A percentile compares a stretch with the other conserved stretches of the same genome.
Evolutionary conservation across 1,140 invertebrate genomes (phyloP).

Genomic region (Drosophila tsacasi): DNA sequence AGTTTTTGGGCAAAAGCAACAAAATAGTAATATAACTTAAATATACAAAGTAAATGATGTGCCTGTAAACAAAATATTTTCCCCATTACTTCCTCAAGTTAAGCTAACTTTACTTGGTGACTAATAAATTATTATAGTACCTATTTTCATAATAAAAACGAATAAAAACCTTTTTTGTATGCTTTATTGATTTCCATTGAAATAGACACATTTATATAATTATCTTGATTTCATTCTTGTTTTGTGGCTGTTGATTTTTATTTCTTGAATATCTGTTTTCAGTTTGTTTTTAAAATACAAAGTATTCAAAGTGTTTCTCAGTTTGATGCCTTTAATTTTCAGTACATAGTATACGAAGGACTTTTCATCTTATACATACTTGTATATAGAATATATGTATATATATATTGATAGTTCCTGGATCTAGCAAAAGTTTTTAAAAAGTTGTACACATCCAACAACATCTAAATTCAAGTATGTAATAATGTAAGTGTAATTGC

Average conservation of each 20-base stretch:
- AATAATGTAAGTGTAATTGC: slow-evolving; percentile 69
- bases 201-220: slow-evolving; percentile 81
- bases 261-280: slow-evolving; percentile 43
- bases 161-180: slow-evolving; percentile 41
- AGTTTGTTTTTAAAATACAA: slow-evolving; percentile 70
- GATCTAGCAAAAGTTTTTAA: slow-evolving; percentile 63
- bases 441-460: slow-evolving; percentile 67
- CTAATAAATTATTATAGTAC: background rate
- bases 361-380: slow-evolving; percentile 73
- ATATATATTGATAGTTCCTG: slow-evolving; percentile 63
- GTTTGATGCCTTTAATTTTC: slow-evolving; percentile 74
- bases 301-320: slow-evolving; percentile 75
- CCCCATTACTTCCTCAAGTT: background rate
- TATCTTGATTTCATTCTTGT: slow-evolving; percentile 54
- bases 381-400: slow-evolving; percentile 45
- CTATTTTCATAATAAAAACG: background rate
- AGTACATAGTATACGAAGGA: slow-evolving; percentile 83
- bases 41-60: too few relatives aligned
- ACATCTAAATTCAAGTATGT: slow-evolving; percentile 76
- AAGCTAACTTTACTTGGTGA: background rate
- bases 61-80: too few relatives aligned
- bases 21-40: background rate
- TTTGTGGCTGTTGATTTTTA: slow-evolving; percentile 40
- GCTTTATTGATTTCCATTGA: slow-evolving; percentile 82
- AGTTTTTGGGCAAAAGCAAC: background rate